Percentiles rank a stretch among this genome's conserved stretches.
phyloP scores from a whole-genome alignment of 1,140 invertebrate species.

The Drosophila navojoa region DNA sequence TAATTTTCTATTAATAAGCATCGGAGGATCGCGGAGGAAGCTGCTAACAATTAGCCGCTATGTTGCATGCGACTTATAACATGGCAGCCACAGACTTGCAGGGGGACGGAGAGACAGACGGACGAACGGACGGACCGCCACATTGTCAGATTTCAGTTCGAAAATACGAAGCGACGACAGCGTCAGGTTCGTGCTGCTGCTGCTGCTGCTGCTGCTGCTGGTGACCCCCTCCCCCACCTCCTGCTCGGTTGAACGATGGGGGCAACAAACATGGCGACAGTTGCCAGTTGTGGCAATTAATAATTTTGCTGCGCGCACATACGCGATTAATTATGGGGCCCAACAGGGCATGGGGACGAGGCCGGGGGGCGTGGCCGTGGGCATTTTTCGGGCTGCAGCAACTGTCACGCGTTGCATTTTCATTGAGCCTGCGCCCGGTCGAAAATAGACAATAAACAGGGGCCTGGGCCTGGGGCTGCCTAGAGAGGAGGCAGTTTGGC shows the following conservation, averaged over 20 bases:
- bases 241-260: background rate
- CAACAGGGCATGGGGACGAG: background rate
- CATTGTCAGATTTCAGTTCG: slow-evolving; percentile 58
- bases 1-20: slow-evolving; percentile 82
- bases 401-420: slow-evolving; percentile 54
- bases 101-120: slow-evolving; percentile 32
- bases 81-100: slow-evolving; percentile 37
- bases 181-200: slow-evolving; percentile 56
- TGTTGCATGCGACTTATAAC: slow-evolving; percentile 78
- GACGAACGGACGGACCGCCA: background rate
- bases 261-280: slow-evolving; percentile 78
- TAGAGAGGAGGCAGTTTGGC: background rate
- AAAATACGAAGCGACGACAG: slow-evolving; percentile 75
- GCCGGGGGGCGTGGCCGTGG: background rate
- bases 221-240: background rate
- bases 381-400: slow-evolving; percentile 48
- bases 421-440: slow-evolving; percentile 48
- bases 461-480: slow-evolving; percentile 5
- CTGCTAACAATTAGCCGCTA: slow-evolving; percentile 81
- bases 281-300: slow-evolving; percentile 82
- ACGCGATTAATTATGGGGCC: slow-evolving; percentile 72
- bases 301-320: slow-evolving; percentile 71
- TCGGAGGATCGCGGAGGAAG: slow-evolving; percentile 51
- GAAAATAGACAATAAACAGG: slow-evolving; percentile 66
- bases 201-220: slow-evolving; percentile 1